Percentiles rank a stretch among this genome's conserved stretches.
These are phyloP conservation scores for Muraenolepis orangiensis DNA, from an alignment of 2,797 vertebrate genomes.

Conservation along the genomic window DNA sequence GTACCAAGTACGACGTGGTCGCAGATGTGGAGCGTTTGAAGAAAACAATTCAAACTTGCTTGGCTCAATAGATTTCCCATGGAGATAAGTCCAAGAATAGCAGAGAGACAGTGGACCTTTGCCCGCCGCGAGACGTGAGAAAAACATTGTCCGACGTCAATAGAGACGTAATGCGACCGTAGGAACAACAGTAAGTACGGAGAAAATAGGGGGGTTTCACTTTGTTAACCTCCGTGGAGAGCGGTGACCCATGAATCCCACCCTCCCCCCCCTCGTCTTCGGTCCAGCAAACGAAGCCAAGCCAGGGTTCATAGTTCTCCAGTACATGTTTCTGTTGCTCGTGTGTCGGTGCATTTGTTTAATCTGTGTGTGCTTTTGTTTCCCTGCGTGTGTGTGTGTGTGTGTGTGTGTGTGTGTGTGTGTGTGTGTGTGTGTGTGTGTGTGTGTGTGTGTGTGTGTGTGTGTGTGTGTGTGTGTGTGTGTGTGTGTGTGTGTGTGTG, in stretches of 20 bases:
- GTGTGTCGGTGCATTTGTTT: background rate
- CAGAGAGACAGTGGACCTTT: background rate
- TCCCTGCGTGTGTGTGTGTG: background rate
- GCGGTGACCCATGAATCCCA: background rate
- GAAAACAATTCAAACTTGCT: background rate
- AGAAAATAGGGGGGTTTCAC: background rate
- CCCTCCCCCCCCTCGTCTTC: background rate
- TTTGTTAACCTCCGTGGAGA: background rate
- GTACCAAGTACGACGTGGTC: background rate
- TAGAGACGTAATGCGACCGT: background rate
- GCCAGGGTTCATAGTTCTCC: background rate
- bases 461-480: background rate
- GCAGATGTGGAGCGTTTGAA: background rate
- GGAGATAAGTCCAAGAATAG: conserved; percentile 1
- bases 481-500: conserved; percentile 32
- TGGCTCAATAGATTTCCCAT: conserved; percentile 2
- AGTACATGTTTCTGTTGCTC: background rate
- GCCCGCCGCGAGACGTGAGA: background rate
- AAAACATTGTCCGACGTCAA: background rate
- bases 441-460: background rate
- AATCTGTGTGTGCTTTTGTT: background rate
- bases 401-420: background rate
- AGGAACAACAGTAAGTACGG: background rate
- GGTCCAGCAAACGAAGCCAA: background rate
- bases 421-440: background rate